phyloP scores from a whole-genome alignment of 2,797 vertebrate species.

The Hipposideros larvatus region DNA sequence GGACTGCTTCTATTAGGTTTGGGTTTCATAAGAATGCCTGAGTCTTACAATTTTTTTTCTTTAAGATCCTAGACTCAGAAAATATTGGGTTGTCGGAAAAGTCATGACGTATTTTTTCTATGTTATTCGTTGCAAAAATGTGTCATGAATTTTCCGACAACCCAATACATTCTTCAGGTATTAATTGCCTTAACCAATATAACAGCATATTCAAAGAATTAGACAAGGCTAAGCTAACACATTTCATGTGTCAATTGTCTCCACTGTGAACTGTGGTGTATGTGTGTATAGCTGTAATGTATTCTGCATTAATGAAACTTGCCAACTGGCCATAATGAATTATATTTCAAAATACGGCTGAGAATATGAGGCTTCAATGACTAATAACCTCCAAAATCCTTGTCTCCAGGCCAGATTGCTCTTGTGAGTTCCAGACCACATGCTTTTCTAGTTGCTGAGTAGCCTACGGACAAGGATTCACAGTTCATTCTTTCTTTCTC shows the following conservation, averaged over 20 bases:
- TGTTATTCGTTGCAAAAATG: too few relatives aligned
- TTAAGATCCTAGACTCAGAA: constrained; percentile 10
- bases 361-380: neutral
- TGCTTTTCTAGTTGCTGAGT: neutral
- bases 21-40: neutral
- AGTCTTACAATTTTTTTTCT: constrained; percentile 23
- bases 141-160: too few relatives aligned
- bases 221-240: constrained; percentile 40
- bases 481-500: neutral
- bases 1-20: constrained; percentile 13
- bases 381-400: neutral
- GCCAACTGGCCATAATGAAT: neutral
- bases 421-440: neutral
- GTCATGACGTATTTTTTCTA: too few relatives aligned
- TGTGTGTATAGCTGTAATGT: neutral
- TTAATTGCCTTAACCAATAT: neutral
- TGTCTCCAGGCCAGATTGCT: neutral
- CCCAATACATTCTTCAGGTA: neutral
- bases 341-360: constrained; percentile 21
- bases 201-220: constrained; percentile 32
- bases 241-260: neutral
- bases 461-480: neutral
- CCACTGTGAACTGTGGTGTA: neutral
- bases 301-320: constrained; percentile 40
- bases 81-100: neutral